Percentiles rank a stretch among this genome's conserved stretches.
Conservation (phyloP, 1,140 invertebrate genomes). For the Brachionus sp. region DNA sequence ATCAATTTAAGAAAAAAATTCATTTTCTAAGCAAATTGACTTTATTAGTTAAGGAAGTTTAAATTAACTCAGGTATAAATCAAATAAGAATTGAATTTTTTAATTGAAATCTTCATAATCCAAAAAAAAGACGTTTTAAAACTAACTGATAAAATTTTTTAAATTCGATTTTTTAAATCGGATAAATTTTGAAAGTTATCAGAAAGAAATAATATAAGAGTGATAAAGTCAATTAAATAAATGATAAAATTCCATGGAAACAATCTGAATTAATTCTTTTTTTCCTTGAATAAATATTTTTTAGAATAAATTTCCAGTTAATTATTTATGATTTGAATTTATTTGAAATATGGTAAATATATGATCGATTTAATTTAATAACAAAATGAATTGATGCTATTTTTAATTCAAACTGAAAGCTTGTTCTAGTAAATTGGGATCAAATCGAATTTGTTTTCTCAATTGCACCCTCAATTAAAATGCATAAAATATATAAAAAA, state of each 20-base stretch:
- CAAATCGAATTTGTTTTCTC: neutral
- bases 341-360: neutral
- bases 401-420: neutral
- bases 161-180: neutral
- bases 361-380: neutral
- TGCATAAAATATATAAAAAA: neutral
- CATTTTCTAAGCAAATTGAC: neutral
- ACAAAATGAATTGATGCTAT: neutral
- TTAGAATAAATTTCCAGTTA: neutral
- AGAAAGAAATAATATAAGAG: neutral
- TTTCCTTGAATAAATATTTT: neutral
- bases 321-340: neutral
- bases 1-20: neutral
- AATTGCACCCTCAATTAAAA: neutral
- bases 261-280: neutral
- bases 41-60: neutral
- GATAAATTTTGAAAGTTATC: too few species aligned
- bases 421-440: neutral
- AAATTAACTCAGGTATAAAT: neutral
- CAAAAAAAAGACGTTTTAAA: too few species aligned
- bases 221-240: neutral
- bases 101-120: too few species aligned
- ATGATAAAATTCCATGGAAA: neutral
- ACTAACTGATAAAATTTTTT: too few species aligned
- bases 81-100: too few species aligned